These are phyloP conservation scores for Cyphomyrmex costatus DNA, from an alignment of 1,140 invertebrate genomes.

Conservation along the genomic window DNA sequence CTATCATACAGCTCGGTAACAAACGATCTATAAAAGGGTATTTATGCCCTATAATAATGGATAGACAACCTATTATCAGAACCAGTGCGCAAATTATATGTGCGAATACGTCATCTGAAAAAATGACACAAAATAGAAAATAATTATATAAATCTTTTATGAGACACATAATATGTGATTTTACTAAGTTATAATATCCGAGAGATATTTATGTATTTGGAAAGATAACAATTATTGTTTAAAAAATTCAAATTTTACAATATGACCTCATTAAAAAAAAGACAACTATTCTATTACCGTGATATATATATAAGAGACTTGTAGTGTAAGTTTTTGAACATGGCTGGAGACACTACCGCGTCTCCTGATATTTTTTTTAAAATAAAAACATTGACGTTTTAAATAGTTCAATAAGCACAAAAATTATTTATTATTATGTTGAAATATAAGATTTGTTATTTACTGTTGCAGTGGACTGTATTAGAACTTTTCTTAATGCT, in stretches of 20 bases:
- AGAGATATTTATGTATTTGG: background rate
- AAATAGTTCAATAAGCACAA: background rate
- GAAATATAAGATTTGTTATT: background rate
- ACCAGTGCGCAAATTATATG: slow-evolving; percentile 86
- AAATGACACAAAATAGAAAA: background rate
- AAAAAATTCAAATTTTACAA: background rate
- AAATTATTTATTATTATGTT: background rate
- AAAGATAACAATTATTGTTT: background rate
- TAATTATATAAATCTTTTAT: background rate
- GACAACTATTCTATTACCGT: background rate
- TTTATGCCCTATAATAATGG: slow-evolving; percentile 88
- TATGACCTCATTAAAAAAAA: background rate
- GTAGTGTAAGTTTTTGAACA: no score
- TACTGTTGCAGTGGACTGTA: background rate
- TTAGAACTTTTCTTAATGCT: no score
- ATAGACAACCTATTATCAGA: slow-evolving; percentile 88
- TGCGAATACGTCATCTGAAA: slow-evolving; percentile 79
- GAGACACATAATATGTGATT: background rate
- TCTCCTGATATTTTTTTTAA: no score
- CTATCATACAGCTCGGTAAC: slow-evolving; percentile 85
- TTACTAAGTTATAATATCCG: background rate
- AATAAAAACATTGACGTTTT: background rate
- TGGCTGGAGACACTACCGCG: no score
- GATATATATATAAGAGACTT: background rate
- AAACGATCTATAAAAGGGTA: slow-evolving; percentile 89